phyloP scores from a whole-genome alignment of 1,140 invertebrate species.

The Drosophila pallidifrons region DNA sequence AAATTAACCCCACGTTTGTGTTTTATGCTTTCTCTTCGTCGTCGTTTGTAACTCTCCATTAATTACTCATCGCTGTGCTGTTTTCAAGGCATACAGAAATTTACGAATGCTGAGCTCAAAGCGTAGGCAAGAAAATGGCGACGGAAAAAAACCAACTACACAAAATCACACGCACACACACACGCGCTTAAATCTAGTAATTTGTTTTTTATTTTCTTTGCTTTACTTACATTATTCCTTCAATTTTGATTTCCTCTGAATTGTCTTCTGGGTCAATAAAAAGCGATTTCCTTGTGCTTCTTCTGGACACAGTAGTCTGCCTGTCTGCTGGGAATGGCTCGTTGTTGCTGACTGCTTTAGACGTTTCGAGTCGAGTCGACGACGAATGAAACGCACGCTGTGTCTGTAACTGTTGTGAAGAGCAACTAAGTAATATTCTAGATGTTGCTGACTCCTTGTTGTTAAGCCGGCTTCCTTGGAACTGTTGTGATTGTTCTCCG shows the following conservation, averaged over 20 bases:
- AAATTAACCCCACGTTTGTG: constrained; percentile 40
- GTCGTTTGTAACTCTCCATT: constrained; percentile 46
- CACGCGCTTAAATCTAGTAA: constrained; percentile 23
- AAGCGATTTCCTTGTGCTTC: constrained; percentile 57
- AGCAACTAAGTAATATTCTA: constrained; percentile 44
- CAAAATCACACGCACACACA: background rate
- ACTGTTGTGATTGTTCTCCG: constrained; percentile 72
- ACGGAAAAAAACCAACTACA: constrained; percentile 63
- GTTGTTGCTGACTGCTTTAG: constrained; percentile 41
- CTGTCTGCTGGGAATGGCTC: constrained; percentile 52
- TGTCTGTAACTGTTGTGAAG: constrained; percentile 40
- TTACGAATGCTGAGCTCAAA: constrained; percentile 55
- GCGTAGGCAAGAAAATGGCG: constrained; percentile 69
- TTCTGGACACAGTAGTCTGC: constrained; percentile 48
- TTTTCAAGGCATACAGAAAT: constrained; percentile 67
- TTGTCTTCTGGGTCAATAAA: constrained; percentile 67
- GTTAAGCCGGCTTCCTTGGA: constrained; percentile 60
- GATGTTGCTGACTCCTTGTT: constrained; percentile 50
- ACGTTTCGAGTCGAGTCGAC: constrained; percentile 53
- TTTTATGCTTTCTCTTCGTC: constrained; percentile 34
- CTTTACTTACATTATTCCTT: constrained; percentile 74
- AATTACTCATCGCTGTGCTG: constrained; percentile 70
- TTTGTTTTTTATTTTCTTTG: background rate
- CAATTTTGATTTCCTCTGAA: constrained; percentile 72
- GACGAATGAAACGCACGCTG: constrained; percentile 67